Evolutionary conservation across 2,888 invertebrate species (phyloP).

Genomic region (Pterostichus niger): DNA sequence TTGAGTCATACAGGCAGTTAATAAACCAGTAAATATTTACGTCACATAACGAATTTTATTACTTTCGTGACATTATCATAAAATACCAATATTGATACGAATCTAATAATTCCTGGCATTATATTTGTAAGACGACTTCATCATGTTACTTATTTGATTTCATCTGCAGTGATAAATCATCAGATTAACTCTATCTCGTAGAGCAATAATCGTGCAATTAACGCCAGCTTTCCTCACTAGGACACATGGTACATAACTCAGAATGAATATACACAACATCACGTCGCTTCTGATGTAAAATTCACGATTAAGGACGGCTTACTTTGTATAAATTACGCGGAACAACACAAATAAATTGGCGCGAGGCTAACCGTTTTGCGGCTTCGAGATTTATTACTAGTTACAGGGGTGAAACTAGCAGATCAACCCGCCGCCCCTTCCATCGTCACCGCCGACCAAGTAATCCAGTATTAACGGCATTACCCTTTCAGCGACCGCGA

Average conservation of each 20-base stretch:
- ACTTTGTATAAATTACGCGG: constrained; percentile 61
- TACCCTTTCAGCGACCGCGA: constrained; percentile 58
- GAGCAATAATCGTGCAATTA: constrained; percentile 10
- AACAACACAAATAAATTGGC: constrained; percentile 73
- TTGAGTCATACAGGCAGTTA: background rate
- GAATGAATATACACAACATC: constrained; percentile 17
- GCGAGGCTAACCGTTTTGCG: constrained; percentile 74
- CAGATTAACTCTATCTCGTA: constrained; percentile 25
- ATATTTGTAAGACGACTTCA: background rate
- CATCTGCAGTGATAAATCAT: constrained; percentile 15
- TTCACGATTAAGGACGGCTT: constrained; percentile 60
- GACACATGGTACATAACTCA: constrained; percentile 12
- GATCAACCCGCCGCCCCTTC: constrained; percentile 19
- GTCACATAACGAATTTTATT: background rate
- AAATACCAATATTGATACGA: too few relatives aligned
- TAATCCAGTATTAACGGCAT: constrained; percentile 66
- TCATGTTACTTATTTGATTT: constrained; percentile 5
- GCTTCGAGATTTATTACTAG: constrained; percentile 75
- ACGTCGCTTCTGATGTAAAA: constrained; percentile 42
- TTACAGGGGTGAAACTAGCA: constrained; percentile 71
- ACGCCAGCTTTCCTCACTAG: background rate
- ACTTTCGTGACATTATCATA: too few relatives aligned
- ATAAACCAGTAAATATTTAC: constrained; percentile 4
- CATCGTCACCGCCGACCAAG: background rate
- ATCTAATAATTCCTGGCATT: too few relatives aligned